phyloP scores from a whole-genome alignment of 2,888 invertebrate genomes.

The Oscheius sp. region DNA sequence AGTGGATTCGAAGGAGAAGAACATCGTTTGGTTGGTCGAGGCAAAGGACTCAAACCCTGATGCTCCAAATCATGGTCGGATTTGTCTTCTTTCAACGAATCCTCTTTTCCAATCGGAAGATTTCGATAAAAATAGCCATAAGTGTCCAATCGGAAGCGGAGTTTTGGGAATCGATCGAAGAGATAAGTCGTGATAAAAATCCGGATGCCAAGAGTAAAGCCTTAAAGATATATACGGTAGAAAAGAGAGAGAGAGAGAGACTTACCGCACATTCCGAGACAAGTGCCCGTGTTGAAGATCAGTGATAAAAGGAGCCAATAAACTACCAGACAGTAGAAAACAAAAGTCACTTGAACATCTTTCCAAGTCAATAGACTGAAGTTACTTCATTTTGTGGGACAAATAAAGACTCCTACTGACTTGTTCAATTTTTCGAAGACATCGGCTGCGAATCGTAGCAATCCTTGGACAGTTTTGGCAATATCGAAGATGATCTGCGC shows the following conservation, averaged over 20 bases:
- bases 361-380: constrained; percentile 72
- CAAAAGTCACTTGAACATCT: constrained; percentile 68
- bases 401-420: constrained; percentile 53
- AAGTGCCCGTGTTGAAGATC: constrained; percentile 65
- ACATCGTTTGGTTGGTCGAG: too few relatives aligned
- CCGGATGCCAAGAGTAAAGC: constrained; percentile 71
- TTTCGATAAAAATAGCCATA: constrained; percentile 57
- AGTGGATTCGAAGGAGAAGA: not conserved
- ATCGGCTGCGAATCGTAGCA: constrained; percentile 57
- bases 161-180: constrained; percentile 72
- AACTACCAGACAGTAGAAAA: constrained; percentile 67
- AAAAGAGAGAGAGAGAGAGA: not conserved
- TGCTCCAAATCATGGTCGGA: constrained; percentile 2
- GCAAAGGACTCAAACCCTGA: constrained; percentile 7
- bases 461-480: constrained; percentile 72
- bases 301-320: constrained; percentile 68
- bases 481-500: constrained; percentile 72
- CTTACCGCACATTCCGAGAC: constrained; percentile 67
- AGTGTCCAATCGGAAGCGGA: constrained; percentile 71
- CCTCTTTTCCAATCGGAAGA: constrained; percentile 35
- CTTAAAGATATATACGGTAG: constrained; percentile 28
- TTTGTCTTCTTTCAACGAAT: not conserved
- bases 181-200: constrained; percentile 73
- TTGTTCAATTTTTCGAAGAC: constrained; percentile 72
- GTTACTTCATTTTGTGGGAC: too few relatives aligned